phyloP scores from a whole-genome alignment of 2,888 invertebrate species.

The Sminthurinus aureus region DNA sequence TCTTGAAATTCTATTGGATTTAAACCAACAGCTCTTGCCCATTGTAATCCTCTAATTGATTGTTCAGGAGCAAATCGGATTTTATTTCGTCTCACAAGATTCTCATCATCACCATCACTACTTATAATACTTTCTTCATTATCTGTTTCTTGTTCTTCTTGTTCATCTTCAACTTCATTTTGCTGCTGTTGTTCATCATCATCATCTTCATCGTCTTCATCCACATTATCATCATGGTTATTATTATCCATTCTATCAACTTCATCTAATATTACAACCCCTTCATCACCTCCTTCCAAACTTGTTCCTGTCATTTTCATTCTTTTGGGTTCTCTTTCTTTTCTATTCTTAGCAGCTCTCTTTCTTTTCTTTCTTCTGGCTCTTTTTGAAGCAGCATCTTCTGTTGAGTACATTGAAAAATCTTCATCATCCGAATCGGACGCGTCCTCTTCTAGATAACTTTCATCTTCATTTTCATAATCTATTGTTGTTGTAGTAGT shows the following conservation, averaged over 20 bases:
- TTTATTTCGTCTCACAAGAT: slow-evolving; percentile 28
- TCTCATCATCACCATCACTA: slow-evolving; percentile 16
- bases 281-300: background rate
- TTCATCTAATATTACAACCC: background rate
- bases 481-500: background rate
- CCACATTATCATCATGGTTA: background rate
- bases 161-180: slow-evolving; percentile 1
- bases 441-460: slow-evolving; percentile 22
- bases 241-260: background rate
- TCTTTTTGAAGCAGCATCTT: background rate
- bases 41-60: slow-evolving; percentile 17
- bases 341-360: background rate
- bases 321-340: background rate
- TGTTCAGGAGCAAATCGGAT: slow-evolving; percentile 8
- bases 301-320: background rate
- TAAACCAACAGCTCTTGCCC: slow-evolving; percentile 35
- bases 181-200: slow-evolving; percentile 18
- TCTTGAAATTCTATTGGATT: slow-evolving; percentile 49
- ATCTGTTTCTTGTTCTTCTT: slow-evolving; percentile 4
- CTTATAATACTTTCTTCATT: background rate
- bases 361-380: background rate
- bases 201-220: slow-evolving; percentile 11
- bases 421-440: background rate
- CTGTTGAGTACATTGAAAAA: background rate
- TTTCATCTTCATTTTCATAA: background rate